These are phyloP conservation scores for Muscicapa comitata DNA, from an alignment of 2,797 vertebrate species.

Conservation along the genomic window DNA sequence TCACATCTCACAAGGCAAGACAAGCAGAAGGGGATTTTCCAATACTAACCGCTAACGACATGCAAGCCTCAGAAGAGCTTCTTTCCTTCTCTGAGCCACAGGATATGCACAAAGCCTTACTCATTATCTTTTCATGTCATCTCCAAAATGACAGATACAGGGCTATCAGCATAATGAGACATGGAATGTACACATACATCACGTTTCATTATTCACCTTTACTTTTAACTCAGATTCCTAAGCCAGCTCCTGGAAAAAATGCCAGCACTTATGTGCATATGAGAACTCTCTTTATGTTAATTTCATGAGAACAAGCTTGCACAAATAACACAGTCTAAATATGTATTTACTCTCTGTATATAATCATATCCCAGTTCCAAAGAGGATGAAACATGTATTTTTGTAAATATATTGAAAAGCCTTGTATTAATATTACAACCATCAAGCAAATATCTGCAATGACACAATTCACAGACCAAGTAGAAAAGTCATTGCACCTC, in stretches of 20 bases:
- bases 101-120: not conserved
- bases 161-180: not conserved
- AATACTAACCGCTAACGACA: not conserved
- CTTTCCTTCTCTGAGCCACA: not conserved
- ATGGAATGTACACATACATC: not conserved
- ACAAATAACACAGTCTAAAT: slow-evolving; percentile 5
- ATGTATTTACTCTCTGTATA: not conserved
- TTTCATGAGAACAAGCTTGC: not conserved
- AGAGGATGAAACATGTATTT: not conserved
- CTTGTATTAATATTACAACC: not conserved
- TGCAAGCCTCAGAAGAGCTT: not conserved
- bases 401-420: not conserved
- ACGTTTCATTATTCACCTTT: not conserved
- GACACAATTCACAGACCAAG: not conserved
- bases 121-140: slow-evolving; percentile 31
- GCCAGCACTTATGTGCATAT: not conserved
- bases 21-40: not conserved
- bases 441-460: not conserved
- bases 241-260: slow-evolving; percentile 9
- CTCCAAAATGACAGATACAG: not conserved
- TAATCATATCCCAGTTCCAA: not conserved
- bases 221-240: slow-evolving; percentile 13
- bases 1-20: slow-evolving; percentile 25
- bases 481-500: not conserved
- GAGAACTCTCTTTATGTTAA: not conserved